Base-by-base conservation (phyloP, 2,888 invertebrate species). In the Emesis furor region DNA sequence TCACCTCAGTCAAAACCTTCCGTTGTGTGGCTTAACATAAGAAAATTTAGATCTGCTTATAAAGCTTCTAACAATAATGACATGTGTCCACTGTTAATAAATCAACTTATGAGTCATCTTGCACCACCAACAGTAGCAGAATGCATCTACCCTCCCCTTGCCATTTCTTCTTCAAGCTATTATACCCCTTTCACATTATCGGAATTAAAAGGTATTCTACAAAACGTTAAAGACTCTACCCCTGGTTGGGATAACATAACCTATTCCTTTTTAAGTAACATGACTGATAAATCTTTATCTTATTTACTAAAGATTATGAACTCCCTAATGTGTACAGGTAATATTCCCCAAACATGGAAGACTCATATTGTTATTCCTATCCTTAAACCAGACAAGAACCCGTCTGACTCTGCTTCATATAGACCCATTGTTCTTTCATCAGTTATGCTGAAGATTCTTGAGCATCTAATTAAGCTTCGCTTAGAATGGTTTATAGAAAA, bases 171-270 rank as follows among this genome's bases (percentile, higher is more conserved):
- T 24, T 10, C 32, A 10, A 24, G 10, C 5, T 10, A 32, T 12
- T 62, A 10, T 32, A 10, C 32, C 12, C 65, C 65, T 5, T 65
- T 65, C 32, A 32, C 65, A 1, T 65, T 65, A 12, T 65, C 1
- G 42, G 86, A 86, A 42, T 65, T 86, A 0, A 7, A 30, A 17
- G 17, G 17, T 17, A 81, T 55, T 4, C 35, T 84, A 6, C 3
- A 30, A 10, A 39, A 65, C 12, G 72, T 86, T 4, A 39, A 30
- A 7, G 82, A 84, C 24, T 80, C 84, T 1, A 35, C 86, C 7
- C 86, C 86, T 14, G 82, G 86, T 6, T 42, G 39, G 10, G 86
- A 86, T 77, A 78, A 81, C 35, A 83, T 86, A 12, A 75, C 77
- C 0, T 86, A 86, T 32, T 84, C 81, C 12, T 76, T 86, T 73